Evolutionary conservation across 2,888 invertebrate genomes (phyloP), one percentile per base, ranked within the genome.

Genomic region (Netelia melanura): DNA sequence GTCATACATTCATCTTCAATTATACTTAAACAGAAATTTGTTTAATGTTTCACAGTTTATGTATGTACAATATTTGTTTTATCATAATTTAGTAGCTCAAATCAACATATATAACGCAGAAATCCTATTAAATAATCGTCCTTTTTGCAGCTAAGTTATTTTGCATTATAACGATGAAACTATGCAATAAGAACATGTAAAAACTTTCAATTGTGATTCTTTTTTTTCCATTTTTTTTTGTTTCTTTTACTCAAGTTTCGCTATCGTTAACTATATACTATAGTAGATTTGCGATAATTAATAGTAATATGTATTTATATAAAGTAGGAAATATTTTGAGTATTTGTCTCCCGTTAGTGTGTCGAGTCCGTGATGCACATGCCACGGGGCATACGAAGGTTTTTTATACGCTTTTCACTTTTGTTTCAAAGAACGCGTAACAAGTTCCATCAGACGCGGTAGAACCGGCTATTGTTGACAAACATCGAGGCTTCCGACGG

Each of bases 291-390:
- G 88, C 89, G 88, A 90, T 87, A 88, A 89, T 89, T 89, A 89
- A 89, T 91, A 88, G 87, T 90, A 89, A 90, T 90, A 90, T 86
- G 88, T 86, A 86, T 88, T 87, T 90, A 90, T 88, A 92, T 90
- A 91, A 92, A 93, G 92, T 93, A 93, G 92, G 92, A 93, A 93
- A 93, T 92, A 86, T 86, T 84, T 91, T 93, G 92, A 92, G 92
- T 93, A 93, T 93, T 93, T 89, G 86, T 89, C 90, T 92, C 89
- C 89, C 86, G 83, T 87, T 88, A 86, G 88, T 83, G 65, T 67
- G 81, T 81, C 64, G 86, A 83, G 71, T 88, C 80, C 86, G 85
- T 85, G 70, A 81, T 86, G 79, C 88, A 81, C 81, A 71, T 79
- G 79, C 67, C 79, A 79, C 85, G 83, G 79, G 62, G 74, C 76